Base-by-base conservation (phyloP, 2,113 vertebrate genomes). In the Embiotoca jacksoni region DNA sequence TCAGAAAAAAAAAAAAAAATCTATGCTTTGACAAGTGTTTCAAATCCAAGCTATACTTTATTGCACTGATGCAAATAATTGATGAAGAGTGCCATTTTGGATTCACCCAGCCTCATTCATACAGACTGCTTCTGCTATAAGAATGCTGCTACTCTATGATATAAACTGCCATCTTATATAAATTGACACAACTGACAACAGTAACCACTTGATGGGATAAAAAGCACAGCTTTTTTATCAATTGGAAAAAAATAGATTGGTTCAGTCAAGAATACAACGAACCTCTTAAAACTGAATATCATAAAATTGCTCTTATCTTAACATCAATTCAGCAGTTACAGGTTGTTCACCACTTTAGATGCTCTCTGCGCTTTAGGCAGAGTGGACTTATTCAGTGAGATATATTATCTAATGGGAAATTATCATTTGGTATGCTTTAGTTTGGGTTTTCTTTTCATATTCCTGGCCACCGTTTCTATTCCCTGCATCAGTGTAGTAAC, bases 1-100 rank as follows among this genome's bases (percentile, higher is more conserved):
- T 73, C 55, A 52, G 46, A 1, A 33, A 58, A 59, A 59, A 56
- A 59, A 59, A 56, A 15, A 71, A 36, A 61, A 47, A 5, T 10
- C 52, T 54, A 41, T 37, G 36, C 69, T 75, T 65, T 82, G 81
- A 85, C 69, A 73, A 84, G 71, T 68, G 44, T 72, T 81, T 86
- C 55, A 66, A 54, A 82, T 89, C 68, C 41, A 44, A 56, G 37
- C 46, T 50, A 3, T 69, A 60, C 49, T 90, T 88, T 74, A 58
- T 69, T 84, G 87, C 89, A 75, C 72, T 30, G 36, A 84, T 59
- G 75, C 56, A 85, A 88, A 82, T 93, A 39, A 90, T 91, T 92
- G 61, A 83, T 80, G 84, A 86, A 82, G 75, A 82, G 85, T 86
- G 80, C 70, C 79, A 82, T 80, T 93, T 77, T 72, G 78, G 65